Percentiles rank a stretch among this genome's conserved stretches.
phyloP scores from a whole-genome alignment of 2,888 invertebrate species.

The Psococerastis gibbosa region DNA sequence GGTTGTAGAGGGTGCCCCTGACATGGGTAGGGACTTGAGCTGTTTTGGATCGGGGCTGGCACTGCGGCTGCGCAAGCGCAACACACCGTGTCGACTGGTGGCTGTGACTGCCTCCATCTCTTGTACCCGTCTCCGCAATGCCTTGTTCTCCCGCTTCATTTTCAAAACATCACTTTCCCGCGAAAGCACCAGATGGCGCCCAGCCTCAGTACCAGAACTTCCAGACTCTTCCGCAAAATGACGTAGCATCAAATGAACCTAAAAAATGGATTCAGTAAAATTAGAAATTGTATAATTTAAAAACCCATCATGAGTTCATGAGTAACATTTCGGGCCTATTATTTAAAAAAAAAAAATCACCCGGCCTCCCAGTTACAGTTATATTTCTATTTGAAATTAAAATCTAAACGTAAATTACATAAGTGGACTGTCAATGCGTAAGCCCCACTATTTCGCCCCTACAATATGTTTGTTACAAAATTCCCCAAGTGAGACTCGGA shows the following conservation, averaged over 20 bases:
- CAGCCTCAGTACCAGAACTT: constrained; percentile 23
- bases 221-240: constrained; percentile 37
- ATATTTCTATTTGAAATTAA: too few species aligned
- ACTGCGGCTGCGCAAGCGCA: constrained; percentile 2
- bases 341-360: too few species aligned
- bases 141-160: constrained; percentile 23
- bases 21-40: constrained; percentile 44
- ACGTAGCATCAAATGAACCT: constrained; percentile 30
- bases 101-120: constrained; percentile 21
- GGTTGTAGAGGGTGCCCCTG: constrained; percentile 40
- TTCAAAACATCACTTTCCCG: constrained; percentile 10
- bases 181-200: constrained; percentile 16
- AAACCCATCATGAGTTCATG: too few species aligned
- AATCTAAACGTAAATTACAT: too few species aligned
- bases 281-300: too few species aligned
- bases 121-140: constrained; percentile 22
- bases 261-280: too few species aligned
- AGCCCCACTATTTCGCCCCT: too few species aligned
- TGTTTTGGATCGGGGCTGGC: constrained; percentile 7
- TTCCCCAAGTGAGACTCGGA: too few species aligned
- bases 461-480: too few species aligned
- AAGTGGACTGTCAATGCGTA: too few species aligned
- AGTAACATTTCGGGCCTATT: too few species aligned
- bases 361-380: too few species aligned
- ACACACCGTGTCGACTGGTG: not conserved